Evolutionary conservation across 2,113 vertebrate species (phyloP), one percentile per base, ranked within the genome.

Genomic region (Cyrtonyx montezumae): DNA sequence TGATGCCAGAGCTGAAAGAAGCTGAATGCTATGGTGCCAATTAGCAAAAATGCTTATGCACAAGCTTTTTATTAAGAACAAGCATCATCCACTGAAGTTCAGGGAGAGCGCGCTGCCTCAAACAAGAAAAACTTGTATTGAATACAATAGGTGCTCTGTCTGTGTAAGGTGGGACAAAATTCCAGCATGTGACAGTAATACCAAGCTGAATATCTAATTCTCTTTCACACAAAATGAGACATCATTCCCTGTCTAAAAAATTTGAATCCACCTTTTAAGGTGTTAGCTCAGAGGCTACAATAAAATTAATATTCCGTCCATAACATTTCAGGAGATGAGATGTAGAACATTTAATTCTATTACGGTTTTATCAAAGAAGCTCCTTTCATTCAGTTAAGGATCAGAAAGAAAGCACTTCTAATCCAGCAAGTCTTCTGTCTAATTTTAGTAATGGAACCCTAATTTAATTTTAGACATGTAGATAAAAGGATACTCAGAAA

Each of bases 361-460:
- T 95, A 97, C 3, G 93, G 84, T 93, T 96, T 97, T 96, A 96
- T 96, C 94, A 88, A 96, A 93, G 59, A 83, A 97, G 80, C 62
- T 87, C 68, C 96, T 96, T 95, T 84, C 87, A 92, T 94, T 97
- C 93, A 88, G 88, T 89, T 96, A 96, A 95, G 88, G 37, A 93
- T 96, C 94, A 94, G 95, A 79, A 88, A 93, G 76, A 84, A 95
- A 96, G 93, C 76, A 88, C 83, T 94, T 96, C 66, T 95, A 97
- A 97, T 97, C 94, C 94, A 96, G 95, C 96, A 87, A 93, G 59
- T 95, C 87, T 87, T 90, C 87, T 40, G 56, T 75, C 90, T 97
- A 95, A 97, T 98, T 97, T 97, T 96, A 90, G 96, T 98, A 97
- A 98, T 98, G 97, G 97, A 96, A 61, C 74, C 23, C 46, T 97